Evolutionary conservation across 2,113 vertebrate genomes (phyloP).

Genomic region (Azemiops feae): DNA sequence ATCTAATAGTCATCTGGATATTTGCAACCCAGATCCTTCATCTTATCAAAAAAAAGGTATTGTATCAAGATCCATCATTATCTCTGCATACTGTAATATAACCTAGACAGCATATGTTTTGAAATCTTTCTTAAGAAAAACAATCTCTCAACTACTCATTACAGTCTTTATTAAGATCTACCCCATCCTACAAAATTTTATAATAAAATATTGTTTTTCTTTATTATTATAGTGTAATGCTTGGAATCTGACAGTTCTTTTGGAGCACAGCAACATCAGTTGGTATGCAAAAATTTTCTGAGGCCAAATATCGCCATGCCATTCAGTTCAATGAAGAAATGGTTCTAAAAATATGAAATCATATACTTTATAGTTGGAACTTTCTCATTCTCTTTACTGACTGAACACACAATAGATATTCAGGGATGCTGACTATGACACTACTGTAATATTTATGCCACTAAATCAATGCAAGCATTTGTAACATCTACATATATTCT

Average conservation of each 20-base stretch:
- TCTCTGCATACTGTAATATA: neutral
- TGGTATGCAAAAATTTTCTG: neutral
- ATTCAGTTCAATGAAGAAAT: neutral
- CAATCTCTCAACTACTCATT: neutral
- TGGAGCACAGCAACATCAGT: neutral
- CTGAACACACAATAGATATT: neutral
- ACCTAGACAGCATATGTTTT: neutral
- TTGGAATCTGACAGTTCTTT: neutral
- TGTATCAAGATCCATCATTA: neutral
- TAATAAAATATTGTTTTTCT: neutral
- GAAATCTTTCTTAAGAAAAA: neutral
- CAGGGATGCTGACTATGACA: neutral
- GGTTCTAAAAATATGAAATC: neutral
- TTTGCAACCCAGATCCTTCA: neutral
- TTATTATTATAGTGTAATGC: neutral
- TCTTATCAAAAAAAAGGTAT: neutral
- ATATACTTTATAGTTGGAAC: neutral
- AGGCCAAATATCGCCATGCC: neutral
- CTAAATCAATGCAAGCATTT: neutral
- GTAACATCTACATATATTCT: neutral
- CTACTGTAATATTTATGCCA: neutral
- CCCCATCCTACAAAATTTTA: neutral
- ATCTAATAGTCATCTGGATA: neutral
- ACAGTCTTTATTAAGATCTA: neutral
- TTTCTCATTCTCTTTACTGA: neutral